Percentiles rank a stretch among this genome's conserved stretches.
Evolutionary conservation across 2,113 vertebrate genomes (phyloP).

Genomic region (Myodes glareolus): DNA sequence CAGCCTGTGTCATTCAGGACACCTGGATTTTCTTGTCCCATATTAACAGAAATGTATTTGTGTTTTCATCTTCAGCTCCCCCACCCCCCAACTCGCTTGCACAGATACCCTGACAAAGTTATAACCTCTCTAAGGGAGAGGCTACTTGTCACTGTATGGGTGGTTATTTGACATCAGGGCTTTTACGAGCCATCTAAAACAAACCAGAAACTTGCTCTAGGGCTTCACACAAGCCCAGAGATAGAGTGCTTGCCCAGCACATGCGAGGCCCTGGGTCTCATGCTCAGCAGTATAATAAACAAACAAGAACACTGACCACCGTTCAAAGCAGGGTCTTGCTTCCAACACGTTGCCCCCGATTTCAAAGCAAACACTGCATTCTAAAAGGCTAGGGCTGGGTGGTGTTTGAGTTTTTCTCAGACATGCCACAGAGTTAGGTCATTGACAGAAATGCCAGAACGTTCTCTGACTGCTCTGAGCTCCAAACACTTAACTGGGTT

Average conservation of each 20-base stretch:
- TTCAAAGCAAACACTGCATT: background rate
- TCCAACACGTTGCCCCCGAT: fast-evolving
- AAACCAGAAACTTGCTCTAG: background rate
- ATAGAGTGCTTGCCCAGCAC: background rate
- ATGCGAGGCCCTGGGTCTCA: background rate
- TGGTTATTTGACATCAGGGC: background rate
- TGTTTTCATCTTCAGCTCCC: background rate
- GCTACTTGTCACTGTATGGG: background rate
- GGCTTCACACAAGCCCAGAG: background rate
- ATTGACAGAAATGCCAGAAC: background rate
- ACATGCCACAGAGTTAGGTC: background rate
- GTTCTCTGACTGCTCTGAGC: background rate
- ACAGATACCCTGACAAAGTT: background rate
- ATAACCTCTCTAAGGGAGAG: background rate
- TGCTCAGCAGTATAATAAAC: background rate
- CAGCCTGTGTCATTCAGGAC: background rate
- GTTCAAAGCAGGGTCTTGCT: background rate
- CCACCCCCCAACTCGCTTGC: background rate
- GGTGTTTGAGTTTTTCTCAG: background rate
- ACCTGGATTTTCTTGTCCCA: background rate
- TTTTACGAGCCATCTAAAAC: background rate
- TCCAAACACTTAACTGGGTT: background rate
- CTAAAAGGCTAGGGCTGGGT: background rate
- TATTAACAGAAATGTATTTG: background rate
- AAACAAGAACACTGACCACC: background rate